Evolutionary conservation across 1,140 invertebrate species (phyloP).

Genomic region (Drosophila lacteicornis): DNA sequence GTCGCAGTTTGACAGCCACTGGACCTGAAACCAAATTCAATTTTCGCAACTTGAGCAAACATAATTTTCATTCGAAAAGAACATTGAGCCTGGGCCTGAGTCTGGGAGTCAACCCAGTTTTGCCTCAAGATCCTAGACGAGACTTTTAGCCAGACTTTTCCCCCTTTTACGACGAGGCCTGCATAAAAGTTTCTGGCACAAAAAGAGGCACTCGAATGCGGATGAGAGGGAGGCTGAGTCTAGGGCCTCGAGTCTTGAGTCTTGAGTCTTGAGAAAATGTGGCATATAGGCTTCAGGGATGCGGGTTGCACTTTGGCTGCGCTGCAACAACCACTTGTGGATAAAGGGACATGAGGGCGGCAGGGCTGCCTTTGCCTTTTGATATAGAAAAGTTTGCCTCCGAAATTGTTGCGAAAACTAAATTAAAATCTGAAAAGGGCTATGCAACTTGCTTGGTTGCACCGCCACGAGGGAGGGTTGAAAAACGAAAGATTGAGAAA

Average conservation of each 20-base stretch:
- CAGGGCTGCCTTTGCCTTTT: slow-evolving; percentile 25
- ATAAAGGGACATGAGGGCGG: neutral
- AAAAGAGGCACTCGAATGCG: slow-evolving; percentile 50
- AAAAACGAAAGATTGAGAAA: slow-evolving; percentile 10
- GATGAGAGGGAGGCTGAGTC: slow-evolving; percentile 38
- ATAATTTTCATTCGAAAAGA: slow-evolving; percentile 56
- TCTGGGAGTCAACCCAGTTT: slow-evolving; percentile 66
- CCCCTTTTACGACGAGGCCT: slow-evolving; percentile 16
- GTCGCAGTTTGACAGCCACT: slow-evolving; percentile 46
- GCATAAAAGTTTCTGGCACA: slow-evolving; percentile 47
- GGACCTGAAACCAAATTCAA: slow-evolving; percentile 56
- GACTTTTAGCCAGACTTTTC: slow-evolving; percentile 44
- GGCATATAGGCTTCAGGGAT: slow-evolving; percentile 20
- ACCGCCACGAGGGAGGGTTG: neutral
- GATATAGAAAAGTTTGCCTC: slow-evolving; percentile 72
- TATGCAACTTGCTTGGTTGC: slow-evolving; percentile 18
- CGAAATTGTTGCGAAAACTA: slow-evolving; percentile 77
- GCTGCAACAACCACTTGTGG: slow-evolving; percentile 42
- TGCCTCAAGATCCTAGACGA: slow-evolving; percentile 47
- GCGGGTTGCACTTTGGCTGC: slow-evolving; percentile 55
- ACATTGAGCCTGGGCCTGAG: slow-evolving; percentile 1
- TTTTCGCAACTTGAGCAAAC: slow-evolving; percentile 65
- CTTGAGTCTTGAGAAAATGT: slow-evolving; percentile 25
- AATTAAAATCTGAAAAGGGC: slow-evolving; percentile 78
- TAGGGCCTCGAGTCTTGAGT: slow-evolving; percentile 23